Evolutionary conservation across 2,797 vertebrate species (phyloP), one percentile per base, ranked within the genome.

Genomic region (Carcharodon carcharias): DNA sequence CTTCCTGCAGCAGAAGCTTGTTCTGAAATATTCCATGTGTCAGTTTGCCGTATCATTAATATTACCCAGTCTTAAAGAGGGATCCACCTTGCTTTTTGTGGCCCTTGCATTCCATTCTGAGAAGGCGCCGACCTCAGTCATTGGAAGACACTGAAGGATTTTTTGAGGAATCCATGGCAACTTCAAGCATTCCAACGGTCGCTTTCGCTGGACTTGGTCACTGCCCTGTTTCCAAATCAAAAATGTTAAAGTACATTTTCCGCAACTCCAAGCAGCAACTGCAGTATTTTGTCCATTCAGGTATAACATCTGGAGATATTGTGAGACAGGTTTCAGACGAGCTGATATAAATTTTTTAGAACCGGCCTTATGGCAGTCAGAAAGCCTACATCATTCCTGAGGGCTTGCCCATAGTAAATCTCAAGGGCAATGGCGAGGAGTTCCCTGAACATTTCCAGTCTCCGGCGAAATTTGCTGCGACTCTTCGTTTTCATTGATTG

Each of bases 41-140:
- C 98, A 98, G 97, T 98, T 98, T 96, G 98, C 98, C 54, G 98
- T 99, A 1, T 98, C 98, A 28, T 97, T 99, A 0, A 96, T 98
- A 80, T 97, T 98, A 96, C 98, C 98, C 0, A 96, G 97, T 96
- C 96, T 96, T 0, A 97, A 98, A 87, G 97, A n/a, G 96, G 94
- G 93, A 96, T 85, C 96, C 97, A 92, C 97, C 95, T 0, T 98
- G 98, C 67, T 97, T 98, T 95, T 97, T 99, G 35, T 98, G 98
- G 98, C 98, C 98, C 95, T 97, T 98, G 96, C 97, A 98, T 97
- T 97, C 97, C 3, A 97, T 98, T 35, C 95, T 98, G 88, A 97
- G 97, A 96, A 97, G 97, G 1, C 99, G 98, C 98, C 97, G 96
- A 69, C 96, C 97, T 23, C 97, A 97, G 45, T 97, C 97, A 92